Base-by-base conservation (phyloP, 37 sponge, comb jelly and placozoan species). In the Beroe ovata region DNA sequence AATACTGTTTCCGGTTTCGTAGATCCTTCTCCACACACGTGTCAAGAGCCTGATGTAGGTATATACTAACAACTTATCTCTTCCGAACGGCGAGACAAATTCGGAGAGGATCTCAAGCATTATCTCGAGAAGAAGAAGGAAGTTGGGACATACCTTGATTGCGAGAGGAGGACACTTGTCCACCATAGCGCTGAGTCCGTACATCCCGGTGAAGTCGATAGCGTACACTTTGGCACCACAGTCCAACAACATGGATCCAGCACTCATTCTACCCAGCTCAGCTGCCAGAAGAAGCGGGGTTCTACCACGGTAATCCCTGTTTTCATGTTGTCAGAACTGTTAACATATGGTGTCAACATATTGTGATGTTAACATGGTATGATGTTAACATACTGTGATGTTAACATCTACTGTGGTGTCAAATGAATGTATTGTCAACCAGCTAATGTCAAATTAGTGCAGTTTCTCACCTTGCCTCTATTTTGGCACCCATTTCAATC, bases 211-310 rank as follows among this genome's bases (percentile, higher is more conserved):
- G 41, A 77, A 77, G 84, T 77, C 84, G 28, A 77, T 77, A 19
- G 84, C 84, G 22, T 77, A 77, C 25, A 77, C 84, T 39, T 77
- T 77, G 41, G 84, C 84, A 32, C 84, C 84, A 20, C 84, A 77
- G 25, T 77, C 84, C 42, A 77, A 25, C 54, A 77, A 77, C 84
- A 77, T 77, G 84, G 84, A 30, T 11, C 84, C 84, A n/a, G 84
- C 84, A 42, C 54, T 42, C 42, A 38, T 22, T 54, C 39, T 60
- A 11, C 88, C 88, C 54, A 92, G 88, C 72, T 94, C 94, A 41
- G 92, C 94, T 37, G 92, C 94, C 32, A 94, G 88, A 0, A 92
- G 90, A n/a, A 94, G 90, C 20, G 94, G 94, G 0, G 94, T 94
- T 0, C 94, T 54, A 14, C 94, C 94, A 14, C 81, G 60, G 81